Evolutionary conservation across 1,140 invertebrate species (phyloP).

Genomic region (Diabrotica undecimpunctata): DNA sequence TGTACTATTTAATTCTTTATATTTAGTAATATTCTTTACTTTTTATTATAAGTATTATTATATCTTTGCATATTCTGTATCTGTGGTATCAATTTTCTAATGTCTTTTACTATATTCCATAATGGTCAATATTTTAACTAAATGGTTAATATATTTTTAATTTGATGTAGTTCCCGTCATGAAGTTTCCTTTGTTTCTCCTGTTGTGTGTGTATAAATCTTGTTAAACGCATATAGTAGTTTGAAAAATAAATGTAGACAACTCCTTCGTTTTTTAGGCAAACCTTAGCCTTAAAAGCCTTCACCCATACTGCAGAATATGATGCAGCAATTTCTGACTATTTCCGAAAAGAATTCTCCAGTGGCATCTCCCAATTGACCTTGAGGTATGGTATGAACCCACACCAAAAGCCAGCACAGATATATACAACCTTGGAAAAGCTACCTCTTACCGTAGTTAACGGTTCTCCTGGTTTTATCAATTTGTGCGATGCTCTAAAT

Average conservation of each 20-base stretch:
- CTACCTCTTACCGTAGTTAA: constrained; percentile 89
- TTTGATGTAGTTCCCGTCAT: too few species aligned
- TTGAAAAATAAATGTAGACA: constrained; percentile 22
- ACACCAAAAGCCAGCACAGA: constrained; percentile 93
- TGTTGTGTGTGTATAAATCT: too few species aligned
- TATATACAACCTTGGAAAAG: constrained; percentile 76
- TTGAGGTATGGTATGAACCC: constrained; percentile 97
- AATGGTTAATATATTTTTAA: too few species aligned
- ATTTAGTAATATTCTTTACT: too few species aligned
- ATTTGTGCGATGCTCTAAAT: constrained; percentile 95
- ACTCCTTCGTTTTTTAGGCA: constrained; percentile 52
- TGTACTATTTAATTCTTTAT: too few species aligned
- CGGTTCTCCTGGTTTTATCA: constrained; percentile 95
- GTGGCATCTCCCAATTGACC: constrained; percentile 73
- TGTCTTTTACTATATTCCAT: too few species aligned
- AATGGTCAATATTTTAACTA: too few species aligned
- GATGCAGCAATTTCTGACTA: constrained; percentile 94
- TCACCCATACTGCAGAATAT: constrained; percentile 93
- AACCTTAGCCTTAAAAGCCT: constrained; percentile 85
- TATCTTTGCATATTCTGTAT: too few species aligned
- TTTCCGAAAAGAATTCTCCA: constrained; percentile 86
- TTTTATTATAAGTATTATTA: too few species aligned
- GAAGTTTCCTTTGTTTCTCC: too few species aligned
- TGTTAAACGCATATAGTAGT: too few species aligned
- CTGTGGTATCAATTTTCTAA: too few species aligned